phyloP scores from a whole-genome alignment of 2,797 vertebrate genomes.

The Avahi laniger region DNA sequence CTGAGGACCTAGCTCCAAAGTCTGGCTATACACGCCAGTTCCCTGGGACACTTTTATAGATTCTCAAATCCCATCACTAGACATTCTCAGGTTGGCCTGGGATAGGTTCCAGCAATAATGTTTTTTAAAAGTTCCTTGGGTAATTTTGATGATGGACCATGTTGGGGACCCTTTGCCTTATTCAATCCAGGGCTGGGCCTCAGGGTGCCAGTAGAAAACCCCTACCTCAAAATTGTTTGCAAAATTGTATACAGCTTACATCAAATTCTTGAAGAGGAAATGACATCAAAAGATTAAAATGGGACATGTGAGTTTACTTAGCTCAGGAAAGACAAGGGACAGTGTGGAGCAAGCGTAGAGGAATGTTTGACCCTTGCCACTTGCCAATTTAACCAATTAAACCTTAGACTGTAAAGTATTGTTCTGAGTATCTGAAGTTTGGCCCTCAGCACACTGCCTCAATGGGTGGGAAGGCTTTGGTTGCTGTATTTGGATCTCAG shows the following conservation, averaged over 20 bases:
- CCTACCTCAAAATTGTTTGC: not conserved
- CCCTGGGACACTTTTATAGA: not conserved
- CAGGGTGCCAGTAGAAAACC: not conserved
- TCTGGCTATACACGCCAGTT: not conserved
- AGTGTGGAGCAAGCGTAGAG: accelerated
- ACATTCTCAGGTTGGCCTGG: not conserved
- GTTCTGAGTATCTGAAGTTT: not conserved
- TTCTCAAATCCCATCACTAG: not conserved
- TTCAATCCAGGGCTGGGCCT: not conserved
- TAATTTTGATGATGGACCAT: not conserved
- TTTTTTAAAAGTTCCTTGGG: not conserved
- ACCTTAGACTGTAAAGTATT: not conserved
- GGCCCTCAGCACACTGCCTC: not conserved
- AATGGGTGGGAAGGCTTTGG: not conserved
- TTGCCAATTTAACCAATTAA: not conserved
- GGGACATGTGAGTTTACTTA: not conserved
- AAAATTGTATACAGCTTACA: not conserved
- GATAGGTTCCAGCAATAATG: not conserved
- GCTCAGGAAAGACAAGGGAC: not conserved
- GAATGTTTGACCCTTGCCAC: not conserved
- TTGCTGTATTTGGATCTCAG: not conserved
- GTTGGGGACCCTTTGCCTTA: not conserved
- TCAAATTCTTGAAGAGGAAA: not conserved
- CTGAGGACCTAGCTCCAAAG: not conserved
- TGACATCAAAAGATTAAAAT: constrained; percentile 18